These are phyloP conservation scores for Cydia splendana DNA, from an alignment of 1,140 invertebrate genomes.

Conservation along the genomic window DNA sequence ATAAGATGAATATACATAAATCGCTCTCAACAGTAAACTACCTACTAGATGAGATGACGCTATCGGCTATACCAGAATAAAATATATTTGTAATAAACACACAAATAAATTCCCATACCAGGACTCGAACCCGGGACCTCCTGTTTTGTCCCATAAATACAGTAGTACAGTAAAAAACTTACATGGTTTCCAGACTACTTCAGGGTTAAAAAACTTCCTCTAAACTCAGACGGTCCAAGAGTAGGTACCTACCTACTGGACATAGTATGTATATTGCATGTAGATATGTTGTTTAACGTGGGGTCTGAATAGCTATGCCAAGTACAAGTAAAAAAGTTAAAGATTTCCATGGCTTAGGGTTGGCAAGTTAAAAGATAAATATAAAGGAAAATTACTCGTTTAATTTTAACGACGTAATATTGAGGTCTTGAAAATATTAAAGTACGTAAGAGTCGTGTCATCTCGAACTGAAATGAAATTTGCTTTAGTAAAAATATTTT, in stretches of 20 bases:
- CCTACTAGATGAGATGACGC: neutral
- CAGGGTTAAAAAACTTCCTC: neutral
- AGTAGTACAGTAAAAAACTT: neutral
- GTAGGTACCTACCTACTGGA: neutral
- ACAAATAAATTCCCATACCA: neutral
- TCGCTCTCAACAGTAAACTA: neutral
- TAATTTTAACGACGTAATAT: neutral
- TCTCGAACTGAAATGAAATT: too few species aligned
- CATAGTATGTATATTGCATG: neutral
- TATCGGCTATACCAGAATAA: neutral
- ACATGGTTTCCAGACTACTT: neutral
- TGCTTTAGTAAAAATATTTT: too few species aligned
- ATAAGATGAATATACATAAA: neutral
- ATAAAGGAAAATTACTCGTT: neutral
- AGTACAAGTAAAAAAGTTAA: neutral
- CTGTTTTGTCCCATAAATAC: neutral
- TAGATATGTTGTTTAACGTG: constrained; percentile 1
- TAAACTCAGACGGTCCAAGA: neutral
- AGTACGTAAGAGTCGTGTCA: too few species aligned
- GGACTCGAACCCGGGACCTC: neutral
- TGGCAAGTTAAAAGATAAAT: neutral
- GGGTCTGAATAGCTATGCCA: neutral
- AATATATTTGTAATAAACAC: neutral
- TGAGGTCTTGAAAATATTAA: neutral
- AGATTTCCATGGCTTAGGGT: neutral